Conservation (phyloP, 2,797 vertebrate species). For the Typhlichthys subterraneus region DNA sequence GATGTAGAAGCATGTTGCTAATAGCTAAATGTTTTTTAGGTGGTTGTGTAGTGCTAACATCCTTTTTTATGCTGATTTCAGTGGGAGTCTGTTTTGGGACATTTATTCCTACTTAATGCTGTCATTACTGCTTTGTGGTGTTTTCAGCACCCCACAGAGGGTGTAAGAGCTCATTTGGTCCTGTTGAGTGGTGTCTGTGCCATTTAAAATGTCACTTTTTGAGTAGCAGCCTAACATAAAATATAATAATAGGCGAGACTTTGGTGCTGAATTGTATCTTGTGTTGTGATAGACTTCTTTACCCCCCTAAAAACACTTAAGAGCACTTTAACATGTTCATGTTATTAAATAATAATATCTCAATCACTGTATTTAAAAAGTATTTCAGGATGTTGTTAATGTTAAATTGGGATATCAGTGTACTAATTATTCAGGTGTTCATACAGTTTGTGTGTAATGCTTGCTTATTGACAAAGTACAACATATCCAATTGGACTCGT, state of each 20-base stretch:
- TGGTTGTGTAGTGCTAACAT: conserved; percentile 23
- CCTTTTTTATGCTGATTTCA: conserved; percentile 25
- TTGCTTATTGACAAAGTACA: too few relatives aligned
- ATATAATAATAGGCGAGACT: background rate
- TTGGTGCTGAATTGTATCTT: too few relatives aligned
- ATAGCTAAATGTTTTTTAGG: conserved; percentile 29
- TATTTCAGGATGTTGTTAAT: too few relatives aligned
- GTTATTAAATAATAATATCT: too few relatives aligned
- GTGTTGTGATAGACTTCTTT: too few relatives aligned
- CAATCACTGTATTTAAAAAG: too few relatives aligned
- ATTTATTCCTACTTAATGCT: conserved; percentile 38
- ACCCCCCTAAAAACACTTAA: too few relatives aligned
- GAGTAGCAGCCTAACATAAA: conserved; percentile 11
- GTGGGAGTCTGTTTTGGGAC: conserved; percentile 29
- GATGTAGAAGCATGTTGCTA: conserved; percentile 14
- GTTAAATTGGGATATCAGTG: too few relatives aligned
- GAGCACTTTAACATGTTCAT: too few relatives aligned
- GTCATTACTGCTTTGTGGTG: conserved; percentile 26
- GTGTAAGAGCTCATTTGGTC: conserved; percentile 23
- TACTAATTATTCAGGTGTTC: background rate
- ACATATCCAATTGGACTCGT: too few relatives aligned
- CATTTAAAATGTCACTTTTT: conserved; percentile 25
- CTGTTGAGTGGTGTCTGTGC: conserved; percentile 13
- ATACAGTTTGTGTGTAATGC: background rate
- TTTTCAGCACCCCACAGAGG: conserved; percentile 24